These are phyloP conservation scores for Tipula unca DNA, from an alignment of 2,888 invertebrate species.

Conservation along the genomic window DNA sequence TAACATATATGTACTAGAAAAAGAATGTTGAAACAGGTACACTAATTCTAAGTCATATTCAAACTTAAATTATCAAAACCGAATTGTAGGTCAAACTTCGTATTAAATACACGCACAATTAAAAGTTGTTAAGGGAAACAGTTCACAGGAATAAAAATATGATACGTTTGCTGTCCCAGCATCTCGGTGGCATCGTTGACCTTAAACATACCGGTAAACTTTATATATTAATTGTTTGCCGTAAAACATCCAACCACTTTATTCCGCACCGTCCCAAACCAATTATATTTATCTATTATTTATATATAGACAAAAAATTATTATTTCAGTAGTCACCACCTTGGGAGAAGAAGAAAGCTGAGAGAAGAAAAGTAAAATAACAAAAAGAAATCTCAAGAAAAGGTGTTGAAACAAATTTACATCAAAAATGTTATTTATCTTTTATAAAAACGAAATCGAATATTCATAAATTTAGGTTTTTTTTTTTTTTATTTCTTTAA, in stretches of 20 bases:
- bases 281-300: neutral
- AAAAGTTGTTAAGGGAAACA: no score
- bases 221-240: neutral
- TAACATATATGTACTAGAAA: no score
- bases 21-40: no score
- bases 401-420: constrained; percentile 14
- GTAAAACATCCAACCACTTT: neutral
- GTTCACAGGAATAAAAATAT: no score
- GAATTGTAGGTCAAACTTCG: no score
- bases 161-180: no score
- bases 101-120: no score
- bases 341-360: neutral
- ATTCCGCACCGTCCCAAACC: neutral
- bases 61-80: no score
- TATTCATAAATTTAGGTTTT: neutral
- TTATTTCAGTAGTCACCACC: neutral
- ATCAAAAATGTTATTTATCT: neutral
- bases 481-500: neutral
- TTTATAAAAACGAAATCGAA: neutral
- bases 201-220: no score
- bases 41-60: no score
- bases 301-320: neutral
- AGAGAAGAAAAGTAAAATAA: neutral
- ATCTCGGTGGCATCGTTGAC: no score
- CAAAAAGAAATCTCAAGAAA: neutral